Evolutionary conservation across 92 coral and sea anemone genomes (phyloP).

Genomic region (Chrysogorgia sp.): DNA sequence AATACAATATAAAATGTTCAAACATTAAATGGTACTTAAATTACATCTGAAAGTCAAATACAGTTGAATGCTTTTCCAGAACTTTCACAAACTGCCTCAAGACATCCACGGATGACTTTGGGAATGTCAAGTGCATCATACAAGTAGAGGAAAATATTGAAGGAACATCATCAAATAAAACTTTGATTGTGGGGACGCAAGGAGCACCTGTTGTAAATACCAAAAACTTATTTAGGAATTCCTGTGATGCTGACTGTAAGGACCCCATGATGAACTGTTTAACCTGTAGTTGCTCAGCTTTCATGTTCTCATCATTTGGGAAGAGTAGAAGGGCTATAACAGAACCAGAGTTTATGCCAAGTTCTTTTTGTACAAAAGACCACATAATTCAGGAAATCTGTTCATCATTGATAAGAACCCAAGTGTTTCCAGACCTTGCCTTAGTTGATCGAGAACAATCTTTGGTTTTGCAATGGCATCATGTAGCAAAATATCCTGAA

Average conservation of each 20-base stretch:
- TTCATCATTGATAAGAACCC: constrained; percentile 64
- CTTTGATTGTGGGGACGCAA: constrained; percentile 48
- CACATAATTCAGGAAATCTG: constrained; percentile 56
- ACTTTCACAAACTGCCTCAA: constrained; percentile 46
- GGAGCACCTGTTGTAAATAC: constrained; percentile 70
- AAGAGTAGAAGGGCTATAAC: not conserved
- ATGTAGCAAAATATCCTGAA: not conserved
- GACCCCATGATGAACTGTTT: constrained; percentile 52
- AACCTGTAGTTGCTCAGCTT: not conserved
- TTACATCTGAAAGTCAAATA: constrained; percentile 29
- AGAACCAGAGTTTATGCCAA: not conserved
- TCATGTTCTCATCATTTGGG: constrained; percentile 2
- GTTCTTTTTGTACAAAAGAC: constrained; percentile 48
- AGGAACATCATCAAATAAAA: constrained; percentile 56
- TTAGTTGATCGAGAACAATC: constrained; percentile 62
- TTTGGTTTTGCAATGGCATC: constrained; percentile 46
- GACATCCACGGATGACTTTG: constrained; percentile 49
- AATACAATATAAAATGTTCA: too few species aligned
- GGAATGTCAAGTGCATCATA: constrained; percentile 46
- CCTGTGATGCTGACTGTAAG: constrained; percentile 52
- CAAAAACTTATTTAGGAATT: constrained; percentile 58
- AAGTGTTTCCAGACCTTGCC: constrained; percentile 60
- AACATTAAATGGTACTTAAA: too few species aligned
- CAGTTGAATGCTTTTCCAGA: constrained; percentile 56
- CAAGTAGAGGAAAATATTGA: constrained; percentile 65